A percentile compares a stretch with the other conserved stretches of the same genome.
These are phyloP conservation scores for Trachurus trachurus DNA, from an alignment of 2,797 vertebrate genomes.

Conservation along the genomic window DNA sequence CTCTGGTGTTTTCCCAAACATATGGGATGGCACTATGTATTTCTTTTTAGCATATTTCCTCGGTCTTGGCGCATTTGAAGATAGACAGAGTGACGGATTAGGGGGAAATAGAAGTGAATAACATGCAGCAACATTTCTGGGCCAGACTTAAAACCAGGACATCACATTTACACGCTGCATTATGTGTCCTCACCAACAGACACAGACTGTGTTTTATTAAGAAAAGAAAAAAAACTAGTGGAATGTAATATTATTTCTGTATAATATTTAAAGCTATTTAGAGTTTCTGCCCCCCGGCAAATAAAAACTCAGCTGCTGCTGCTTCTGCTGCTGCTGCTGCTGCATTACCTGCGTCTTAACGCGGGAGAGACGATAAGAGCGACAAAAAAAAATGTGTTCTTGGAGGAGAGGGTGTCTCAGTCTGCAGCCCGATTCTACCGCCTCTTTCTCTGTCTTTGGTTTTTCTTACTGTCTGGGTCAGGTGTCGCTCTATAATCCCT, in stretches of 20 bases:
- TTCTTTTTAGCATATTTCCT: background rate
- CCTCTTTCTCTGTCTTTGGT: conserved; percentile 29
- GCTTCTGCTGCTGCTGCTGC: background rate
- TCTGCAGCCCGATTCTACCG: conserved; percentile 11
- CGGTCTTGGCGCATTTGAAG: conserved; percentile 10
- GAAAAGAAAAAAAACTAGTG: background rate
- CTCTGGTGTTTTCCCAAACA: background rate
- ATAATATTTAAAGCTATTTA: background rate
- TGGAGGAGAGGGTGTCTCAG: background rate
- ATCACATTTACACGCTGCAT: conserved; percentile 30
- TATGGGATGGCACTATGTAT: conserved; percentile 6
- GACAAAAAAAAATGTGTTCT: no score
- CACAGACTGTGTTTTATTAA: conserved; percentile 12
- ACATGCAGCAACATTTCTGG: conserved; percentile 29
- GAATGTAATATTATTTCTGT: conserved; percentile 6
- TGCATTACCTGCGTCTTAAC: background rate
- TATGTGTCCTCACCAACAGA: conserved; percentile 18
- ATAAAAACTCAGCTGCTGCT: background rate
- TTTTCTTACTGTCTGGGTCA: conserved; percentile 34
- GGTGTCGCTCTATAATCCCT: conserved; percentile 49
- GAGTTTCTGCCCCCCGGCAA: background rate
- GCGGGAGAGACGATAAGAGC: background rate
- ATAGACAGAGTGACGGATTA: conserved; percentile 4
- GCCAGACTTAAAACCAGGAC: conserved; percentile 43
- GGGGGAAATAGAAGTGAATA: conserved; percentile 1